These are phyloP conservation scores for Dipus sagitta DNA, from an alignment of 2,797 vertebrate genomes.

Conservation along the genomic window DNA sequence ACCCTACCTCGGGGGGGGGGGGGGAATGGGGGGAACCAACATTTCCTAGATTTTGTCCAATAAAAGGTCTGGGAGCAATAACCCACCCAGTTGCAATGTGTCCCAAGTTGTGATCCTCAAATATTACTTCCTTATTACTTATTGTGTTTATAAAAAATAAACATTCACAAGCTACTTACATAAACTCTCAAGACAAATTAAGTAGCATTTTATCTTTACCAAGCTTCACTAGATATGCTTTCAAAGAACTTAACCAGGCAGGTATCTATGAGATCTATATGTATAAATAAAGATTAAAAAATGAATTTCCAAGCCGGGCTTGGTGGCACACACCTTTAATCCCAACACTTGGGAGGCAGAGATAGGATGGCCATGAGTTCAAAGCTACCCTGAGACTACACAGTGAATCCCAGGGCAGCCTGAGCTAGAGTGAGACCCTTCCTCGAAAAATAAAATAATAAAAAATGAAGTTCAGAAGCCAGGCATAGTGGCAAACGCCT, in stretches of 20 bases:
- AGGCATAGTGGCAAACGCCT: too few species aligned
- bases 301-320: not conserved
- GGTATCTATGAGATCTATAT: not conserved
- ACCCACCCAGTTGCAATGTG: not conserved
- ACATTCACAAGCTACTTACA: conserved; percentile 39
- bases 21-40: not conserved
- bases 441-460: conserved; percentile 2
- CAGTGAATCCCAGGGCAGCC: too few species aligned
- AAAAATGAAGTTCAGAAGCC: conserved; percentile 41
- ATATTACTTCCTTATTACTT: not conserved
- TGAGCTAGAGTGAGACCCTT: too few species aligned
- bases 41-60: not conserved
- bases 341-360: too few species aligned
- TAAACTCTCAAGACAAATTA: conserved; percentile 32
- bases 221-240: conserved; percentile 6
- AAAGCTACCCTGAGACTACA: too few species aligned
- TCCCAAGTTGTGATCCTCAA: not conserved
- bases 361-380: too few species aligned
- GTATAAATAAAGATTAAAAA: conserved; percentile 42
- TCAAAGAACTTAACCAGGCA: conserved; percentile 34
- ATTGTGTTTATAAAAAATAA: conserved; percentile 35
- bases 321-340: too few species aligned
- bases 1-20: too few species aligned
- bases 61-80: not conserved
- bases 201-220: conserved; percentile 16